Evolutionary conservation across 2,888 invertebrate species (phyloP).

Genomic region (Trichopria drosophilae): DNA sequence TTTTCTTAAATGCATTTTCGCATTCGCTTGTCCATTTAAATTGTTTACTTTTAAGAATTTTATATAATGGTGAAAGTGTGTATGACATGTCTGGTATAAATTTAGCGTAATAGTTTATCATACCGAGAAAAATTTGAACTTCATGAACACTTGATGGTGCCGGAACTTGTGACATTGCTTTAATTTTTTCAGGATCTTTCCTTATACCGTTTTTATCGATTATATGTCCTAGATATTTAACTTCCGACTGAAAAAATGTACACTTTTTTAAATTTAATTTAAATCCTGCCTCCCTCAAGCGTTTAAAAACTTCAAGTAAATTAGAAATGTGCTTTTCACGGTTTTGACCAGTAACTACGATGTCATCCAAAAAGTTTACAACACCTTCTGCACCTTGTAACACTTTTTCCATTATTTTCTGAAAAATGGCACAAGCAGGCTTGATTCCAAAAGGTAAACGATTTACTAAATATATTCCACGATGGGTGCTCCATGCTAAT

Average conservation of each 20-base stretch:
- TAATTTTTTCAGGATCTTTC: slow-evolving; percentile 44
- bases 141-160: slow-evolving; percentile 37
- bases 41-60: slow-evolving; percentile 34
- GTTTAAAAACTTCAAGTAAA: slow-evolving; percentile 36
- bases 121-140: slow-evolving; percentile 44
- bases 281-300: slow-evolving; percentile 38
- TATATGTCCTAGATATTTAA: slow-evolving; percentile 45
- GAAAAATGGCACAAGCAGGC: no score
- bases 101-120: slow-evolving; percentile 51
- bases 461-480: slow-evolving; percentile 32
- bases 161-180: slow-evolving; percentile 41
- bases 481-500: slow-evolving; percentile 42
- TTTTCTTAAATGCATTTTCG: slow-evolving; percentile 41
- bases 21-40: slow-evolving; percentile 31
- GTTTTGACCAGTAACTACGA: slow-evolving; percentile 37
- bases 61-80: slow-evolving; percentile 44
- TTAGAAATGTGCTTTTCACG: slow-evolving; percentile 37
- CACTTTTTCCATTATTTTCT: slow-evolving; percentile 42
- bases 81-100: slow-evolving; percentile 46
- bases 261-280: slow-evolving; percentile 43
- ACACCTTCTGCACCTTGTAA: slow-evolving; percentile 35
- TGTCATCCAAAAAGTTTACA: slow-evolving; percentile 40
- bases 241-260: slow-evolving; percentile 35
- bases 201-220: slow-evolving; percentile 47
- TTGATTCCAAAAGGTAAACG: slow-evolving; percentile 48